phyloP scores from a whole-genome alignment of 2,888 invertebrate species.

The Osmoderma eremita region DNA sequence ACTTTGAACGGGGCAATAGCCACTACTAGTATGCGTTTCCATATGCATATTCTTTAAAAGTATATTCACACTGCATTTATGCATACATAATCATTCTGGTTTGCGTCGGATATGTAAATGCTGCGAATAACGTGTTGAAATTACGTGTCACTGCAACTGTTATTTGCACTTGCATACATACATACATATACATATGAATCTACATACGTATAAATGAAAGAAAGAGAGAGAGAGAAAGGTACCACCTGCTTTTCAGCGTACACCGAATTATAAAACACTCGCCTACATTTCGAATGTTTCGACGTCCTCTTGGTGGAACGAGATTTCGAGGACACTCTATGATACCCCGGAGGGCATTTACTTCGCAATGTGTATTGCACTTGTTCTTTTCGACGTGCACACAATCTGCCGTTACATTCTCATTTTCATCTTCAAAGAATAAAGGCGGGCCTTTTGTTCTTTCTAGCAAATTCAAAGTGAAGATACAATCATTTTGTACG shows the following conservation, averaged over 20 bases:
- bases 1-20: too few relatives aligned
- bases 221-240: not conserved
- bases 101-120: slow-evolving; percentile 6
- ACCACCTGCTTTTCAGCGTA: not conserved
- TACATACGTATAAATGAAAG: too few relatives aligned
- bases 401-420: too few relatives aligned
- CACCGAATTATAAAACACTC: slow-evolving; percentile 9
- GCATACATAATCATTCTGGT: not conserved
- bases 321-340: slow-evolving; percentile 5
- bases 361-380: not conserved
- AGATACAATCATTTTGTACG: too few relatives aligned
- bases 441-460: too few relatives aligned
- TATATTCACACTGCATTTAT: too few relatives aligned
- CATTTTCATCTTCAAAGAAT: too few relatives aligned
- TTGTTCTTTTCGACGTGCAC: not conserved
- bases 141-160: not conserved
- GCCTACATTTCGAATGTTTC: slow-evolving; percentile 5
- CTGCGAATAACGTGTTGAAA: slow-evolving; percentile 10
- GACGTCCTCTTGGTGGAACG: not conserved
- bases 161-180: too few relatives aligned
- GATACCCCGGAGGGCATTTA: slow-evolving; percentile 2
- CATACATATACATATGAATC: not conserved
- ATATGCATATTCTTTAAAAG: too few relatives aligned
- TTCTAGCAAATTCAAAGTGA: too few relatives aligned
- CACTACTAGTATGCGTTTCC: too few relatives aligned